These are phyloP conservation scores for Echinops telfairi DNA, from an alignment of 2,113 vertebrate genomes.

Conservation along the genomic window DNA sequence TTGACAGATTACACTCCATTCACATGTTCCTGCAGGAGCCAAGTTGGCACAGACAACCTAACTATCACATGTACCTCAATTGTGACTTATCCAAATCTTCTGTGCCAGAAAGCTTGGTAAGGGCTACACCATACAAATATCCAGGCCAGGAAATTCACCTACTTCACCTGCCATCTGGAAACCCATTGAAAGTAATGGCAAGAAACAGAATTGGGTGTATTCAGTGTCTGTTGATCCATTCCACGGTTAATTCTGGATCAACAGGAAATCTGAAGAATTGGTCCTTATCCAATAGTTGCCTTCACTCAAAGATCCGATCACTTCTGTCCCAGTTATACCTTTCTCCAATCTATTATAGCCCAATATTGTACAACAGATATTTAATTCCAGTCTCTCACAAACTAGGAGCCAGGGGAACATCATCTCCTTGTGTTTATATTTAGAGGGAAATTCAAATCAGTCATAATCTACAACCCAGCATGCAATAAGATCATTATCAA, in stretches of 20 bases:
- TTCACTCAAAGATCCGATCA: slow-evolving; percentile 3
- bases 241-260: neutral
- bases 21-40: too few species aligned
- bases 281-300: neutral
- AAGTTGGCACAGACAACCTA: too few species aligned
- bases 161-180: neutral
- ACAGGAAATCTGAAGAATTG: neutral
- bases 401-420: neutral
- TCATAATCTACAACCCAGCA: neutral
- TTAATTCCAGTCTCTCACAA: neutral
- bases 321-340: neutral
- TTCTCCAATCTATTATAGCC: neutral
- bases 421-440: neutral
- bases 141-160: neutral
- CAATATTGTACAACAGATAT: neutral
- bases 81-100: neutral
- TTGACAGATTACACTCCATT: too few species aligned
- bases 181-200: neutral
- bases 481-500: neutral
- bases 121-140: neutral
- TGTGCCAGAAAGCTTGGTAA: neutral
- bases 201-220: neutral
- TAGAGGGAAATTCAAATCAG: neutral
- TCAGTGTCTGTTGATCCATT: neutral
- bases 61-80: too few species aligned